Base-by-base conservation (phyloP, 2,113 vertebrate species). In the Zosterops borbonicus region DNA sequence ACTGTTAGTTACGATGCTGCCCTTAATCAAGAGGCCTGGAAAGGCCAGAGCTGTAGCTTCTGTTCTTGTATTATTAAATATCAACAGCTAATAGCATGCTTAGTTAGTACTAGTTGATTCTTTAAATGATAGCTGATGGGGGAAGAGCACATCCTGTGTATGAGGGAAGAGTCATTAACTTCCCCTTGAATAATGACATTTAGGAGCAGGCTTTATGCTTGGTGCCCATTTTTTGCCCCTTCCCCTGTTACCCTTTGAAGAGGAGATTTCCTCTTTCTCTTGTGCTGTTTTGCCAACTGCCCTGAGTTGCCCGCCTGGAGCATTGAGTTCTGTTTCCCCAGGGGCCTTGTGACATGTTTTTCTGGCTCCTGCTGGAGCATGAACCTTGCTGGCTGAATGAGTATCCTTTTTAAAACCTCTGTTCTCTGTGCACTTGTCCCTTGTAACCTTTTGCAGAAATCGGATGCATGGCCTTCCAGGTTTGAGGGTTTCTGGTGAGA, bases 51-150 rank as follows among this genome's bases (percentile, higher is more conserved):
- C 89, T 76, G 78, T 69, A 83, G 87, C 75, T 95, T 92, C 89
- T 96, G 89, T 85, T 95, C 58, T 55, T 89, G 49, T 60, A 8
- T 89, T 95, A 95, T 90, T 95, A 73, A 92, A 94, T 91, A 96
- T 89, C 84, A 95, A 87, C 75, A 76, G 74, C 87, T 95, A 96
- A 96, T 94, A 92, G 81, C 9, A 0, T 94, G 78, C 89, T 91
- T 91, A 52, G 39, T 94, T 92, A 92, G 81, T 91, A 82, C n/a
- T 91, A 69, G 65, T 91, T 80, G 46, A 83, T 92, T 91, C 63
- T 96, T 95, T 85, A 53, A 85, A 76, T 89, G 41, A 27, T 91
- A 69, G 79, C 63, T 92, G 64, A n/a, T 78, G 78, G 31, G 44
- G 65, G 47, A 39, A 85, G 65, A 73, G 77, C 65, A 49, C 82